Base-by-base conservation (phyloP, 2,113 vertebrate species). In the Phylloscopus trochiloides region DNA sequence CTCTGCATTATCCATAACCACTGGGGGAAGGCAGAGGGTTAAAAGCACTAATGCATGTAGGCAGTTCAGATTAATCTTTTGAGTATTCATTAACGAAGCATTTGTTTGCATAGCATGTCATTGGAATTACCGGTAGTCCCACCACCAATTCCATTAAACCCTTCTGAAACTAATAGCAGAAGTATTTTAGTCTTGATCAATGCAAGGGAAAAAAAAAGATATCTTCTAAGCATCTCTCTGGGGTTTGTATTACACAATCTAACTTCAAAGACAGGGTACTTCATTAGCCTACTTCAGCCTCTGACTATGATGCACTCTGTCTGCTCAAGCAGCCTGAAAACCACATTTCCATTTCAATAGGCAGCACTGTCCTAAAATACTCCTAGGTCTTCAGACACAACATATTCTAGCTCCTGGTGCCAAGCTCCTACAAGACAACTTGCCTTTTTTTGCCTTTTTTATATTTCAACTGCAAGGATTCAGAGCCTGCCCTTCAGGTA, bases 321-420 rank as follows among this genome's bases (percentile, higher is more conserved):
- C 74, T 59, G 55, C 59, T 86, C 80, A 34, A 72, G 57, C 57
- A 67, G 86, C 66, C 81, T 62, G 43, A 58, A 80, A 92, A 77
- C 9, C 59, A 38, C 72, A 80, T 95, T 96, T 95, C 86, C 83
- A 77, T 94, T 74, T 86, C 90, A 90, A 84, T 63, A 74, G 45
- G 63, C 78, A 90, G 68, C 67, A n/a, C 51, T 80, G 72, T 72
- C 77, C 85, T 92, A 66, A 96, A 86, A 84, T 55, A 80, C 63
- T 63, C 55, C 48, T 17, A n/a, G 67, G 63, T 65, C 72, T 81
- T 92, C 78, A 88, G 86, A 80, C 51, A 66, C 47, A 84, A 72
- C 51, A 29, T 22, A 45, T 75, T 75, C 28, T 7, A 72, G 48
- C 68, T 65, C 52, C 42, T 2, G 2, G 67, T 34, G 62, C 62